phyloP scores from a whole-genome alignment of 2,797 vertebrate genomes.

The Ptychadena robeensis region DNA sequence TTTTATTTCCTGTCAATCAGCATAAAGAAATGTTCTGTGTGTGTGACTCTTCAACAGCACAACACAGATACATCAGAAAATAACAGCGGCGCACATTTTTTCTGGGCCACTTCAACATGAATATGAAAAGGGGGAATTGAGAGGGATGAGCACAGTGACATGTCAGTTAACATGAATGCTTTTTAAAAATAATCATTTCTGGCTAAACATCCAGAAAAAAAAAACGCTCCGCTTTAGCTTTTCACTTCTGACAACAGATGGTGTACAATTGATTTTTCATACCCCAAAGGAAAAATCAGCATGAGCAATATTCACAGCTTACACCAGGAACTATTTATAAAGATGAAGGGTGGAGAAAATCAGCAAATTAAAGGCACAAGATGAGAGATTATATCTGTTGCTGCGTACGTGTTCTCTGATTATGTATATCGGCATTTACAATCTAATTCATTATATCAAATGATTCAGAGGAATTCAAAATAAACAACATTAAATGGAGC shows the following conservation, averaged over 20 bases:
- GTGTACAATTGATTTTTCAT: slow-evolving; percentile 59
- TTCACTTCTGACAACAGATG: slow-evolving; percentile 55
- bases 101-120: neutral
- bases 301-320: slow-evolving; percentile 49
- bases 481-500: too few species aligned
- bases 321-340: slow-evolving; percentile 60
- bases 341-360: slow-evolving; percentile 55
- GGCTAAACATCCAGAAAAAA: slow-evolving; percentile 41
- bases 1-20: neutral
- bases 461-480: too few species aligned
- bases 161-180: slow-evolving; percentile 30
- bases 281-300: slow-evolving; percentile 58
- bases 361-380: slow-evolving; percentile 48
- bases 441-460: too few species aligned
- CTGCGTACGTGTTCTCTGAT: neutral
- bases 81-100: neutral
- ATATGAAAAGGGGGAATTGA: neutral
- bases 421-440: too few species aligned
- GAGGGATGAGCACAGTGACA: neutral
- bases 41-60: neutral
- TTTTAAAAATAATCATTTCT: slow-evolving; percentile 25
- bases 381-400: neutral
- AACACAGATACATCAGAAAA: neutral
- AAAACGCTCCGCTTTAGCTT: slow-evolving; percentile 36
- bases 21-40: neutral